A percentile compares a stretch with the other conserved stretches of the same genome.
These are phyloP conservation scores for Caenorhabditis sp. DNA, from an alignment of 2,888 invertebrate species.

Conservation along the genomic window DNA sequence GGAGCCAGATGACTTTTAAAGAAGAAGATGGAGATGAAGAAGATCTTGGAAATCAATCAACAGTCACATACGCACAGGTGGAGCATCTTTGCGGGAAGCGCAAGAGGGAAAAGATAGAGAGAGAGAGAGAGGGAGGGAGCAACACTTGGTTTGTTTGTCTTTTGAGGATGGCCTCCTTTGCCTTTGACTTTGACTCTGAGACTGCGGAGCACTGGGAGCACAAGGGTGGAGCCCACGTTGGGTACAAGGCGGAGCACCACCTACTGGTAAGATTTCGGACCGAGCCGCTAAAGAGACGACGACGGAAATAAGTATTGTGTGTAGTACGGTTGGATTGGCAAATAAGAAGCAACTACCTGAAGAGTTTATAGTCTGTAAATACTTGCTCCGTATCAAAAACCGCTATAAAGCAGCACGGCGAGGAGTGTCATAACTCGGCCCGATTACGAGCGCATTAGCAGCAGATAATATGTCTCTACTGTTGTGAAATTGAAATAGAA, in stretches of 20 bases:
- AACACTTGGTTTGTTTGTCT: slow-evolving; percentile 51
- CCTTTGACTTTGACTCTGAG: slow-evolving; percentile 15
- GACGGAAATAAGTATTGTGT: slow-evolving; percentile 19
- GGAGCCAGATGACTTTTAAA: no score
- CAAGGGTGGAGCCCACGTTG: slow-evolving; percentile 16
- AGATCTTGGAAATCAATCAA: slow-evolving; percentile 1
- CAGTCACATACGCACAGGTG: slow-evolving; percentile 7
- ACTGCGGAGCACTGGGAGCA: slow-evolving; percentile 9
- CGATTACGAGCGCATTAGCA: no score
- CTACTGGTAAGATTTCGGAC: slow-evolving; percentile 45
- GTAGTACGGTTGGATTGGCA: slow-evolving; percentile 7
- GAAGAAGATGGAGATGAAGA: no score
- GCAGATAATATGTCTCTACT: no score
- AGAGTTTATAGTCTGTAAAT: slow-evolving; percentile 24
- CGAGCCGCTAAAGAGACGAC: background rate
- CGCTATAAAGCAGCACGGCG: no score
- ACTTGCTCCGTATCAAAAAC: no score
- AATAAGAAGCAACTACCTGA: background rate
- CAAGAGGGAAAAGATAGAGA: slow-evolving; percentile 7
- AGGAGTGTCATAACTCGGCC: no score
- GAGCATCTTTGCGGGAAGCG: slow-evolving; percentile 20
- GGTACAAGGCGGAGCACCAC: slow-evolving; percentile 35
- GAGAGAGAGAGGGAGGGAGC: slow-evolving; percentile 17
- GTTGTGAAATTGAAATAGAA: no score
- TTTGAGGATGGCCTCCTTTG: slow-evolving; percentile 45